Percentiles rank a stretch among this genome's conserved stretches.
phyloP scores from a whole-genome alignment of 1,140 invertebrate species.

The Drosophila orosa region DNA sequence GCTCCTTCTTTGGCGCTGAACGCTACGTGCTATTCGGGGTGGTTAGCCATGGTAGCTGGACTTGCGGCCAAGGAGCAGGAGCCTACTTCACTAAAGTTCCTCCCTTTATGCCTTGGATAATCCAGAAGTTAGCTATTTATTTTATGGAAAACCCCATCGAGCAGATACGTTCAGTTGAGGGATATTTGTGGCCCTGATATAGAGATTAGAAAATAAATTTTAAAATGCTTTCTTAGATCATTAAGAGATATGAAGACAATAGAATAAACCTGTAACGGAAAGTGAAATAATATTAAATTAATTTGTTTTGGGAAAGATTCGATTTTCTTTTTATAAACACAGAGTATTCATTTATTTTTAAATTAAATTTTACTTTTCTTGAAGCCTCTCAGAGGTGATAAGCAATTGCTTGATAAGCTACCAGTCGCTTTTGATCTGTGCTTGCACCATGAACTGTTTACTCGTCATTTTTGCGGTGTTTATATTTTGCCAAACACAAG shows the following conservation, averaged over 20 bases:
- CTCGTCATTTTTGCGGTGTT: not conserved
- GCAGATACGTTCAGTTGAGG: not conserved
- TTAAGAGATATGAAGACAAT: not conserved
- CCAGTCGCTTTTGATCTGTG: not conserved
- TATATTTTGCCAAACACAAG: not conserved
- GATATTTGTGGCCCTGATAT: not conserved
- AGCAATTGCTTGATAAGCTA: not conserved
- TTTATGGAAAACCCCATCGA: not conserved
- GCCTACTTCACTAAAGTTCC: not conserved
- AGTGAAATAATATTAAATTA: not conserved
- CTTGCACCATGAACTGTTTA: not conserved
- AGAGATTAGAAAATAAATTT: not conserved
- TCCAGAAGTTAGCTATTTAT: not conserved
- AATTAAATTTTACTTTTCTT: not conserved
- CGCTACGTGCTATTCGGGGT: not conserved
- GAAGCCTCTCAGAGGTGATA: not conserved
- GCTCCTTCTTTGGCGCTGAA: not conserved
- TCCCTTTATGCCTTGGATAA: slow-evolving; percentile 4
- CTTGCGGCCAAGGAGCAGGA: slow-evolving; percentile 7
- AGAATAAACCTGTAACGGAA: not conserved
- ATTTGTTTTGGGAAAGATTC: too few relatives aligned
- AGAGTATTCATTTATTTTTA: not conserved
- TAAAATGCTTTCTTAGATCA: not conserved
- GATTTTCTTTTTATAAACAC: not conserved
- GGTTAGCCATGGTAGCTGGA: not conserved